phyloP scores from a whole-genome alignment of 2,797 vertebrate species.

The Phalloptychus januarius region DNA sequence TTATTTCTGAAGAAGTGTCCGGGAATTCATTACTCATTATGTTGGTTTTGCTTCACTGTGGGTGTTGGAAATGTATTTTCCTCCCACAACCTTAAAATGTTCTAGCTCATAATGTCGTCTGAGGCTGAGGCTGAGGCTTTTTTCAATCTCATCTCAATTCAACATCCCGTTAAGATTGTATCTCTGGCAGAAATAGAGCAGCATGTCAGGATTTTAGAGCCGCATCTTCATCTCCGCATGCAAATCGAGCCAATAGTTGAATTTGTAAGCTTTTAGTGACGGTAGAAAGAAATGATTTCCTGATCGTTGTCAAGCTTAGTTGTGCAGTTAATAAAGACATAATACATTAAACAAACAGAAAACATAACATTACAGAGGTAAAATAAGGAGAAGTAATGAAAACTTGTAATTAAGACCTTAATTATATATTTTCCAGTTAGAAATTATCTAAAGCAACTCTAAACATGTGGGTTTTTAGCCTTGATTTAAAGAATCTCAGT shows the following conservation, averaged over 20 bases:
- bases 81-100: not conserved
- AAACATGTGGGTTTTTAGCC: not conserved
- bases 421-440: not conserved
- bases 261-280: not conserved
- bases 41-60: not conserved
- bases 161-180: not conserved
- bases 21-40: not conserved
- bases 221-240: not conserved
- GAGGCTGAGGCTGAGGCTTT: conserved; percentile 10
- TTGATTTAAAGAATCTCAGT: not conserved
- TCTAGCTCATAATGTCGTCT: not conserved
- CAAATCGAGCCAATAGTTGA: not conserved
- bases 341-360: not conserved
- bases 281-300: not conserved
- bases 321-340: not conserved
- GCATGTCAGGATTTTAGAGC: not conserved
- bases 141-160: not conserved
- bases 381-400: not conserved
- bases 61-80: not conserved
- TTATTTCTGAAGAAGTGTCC: not conserved
- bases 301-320: not conserved
- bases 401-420: not conserved
- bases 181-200: not conserved
- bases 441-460: not conserved
- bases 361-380: not conserved